Percentiles rank a stretch among this genome's conserved stretches.
Conservation (phyloP, 1,140 invertebrate species). For the Drosophila kanapiae region DNA sequence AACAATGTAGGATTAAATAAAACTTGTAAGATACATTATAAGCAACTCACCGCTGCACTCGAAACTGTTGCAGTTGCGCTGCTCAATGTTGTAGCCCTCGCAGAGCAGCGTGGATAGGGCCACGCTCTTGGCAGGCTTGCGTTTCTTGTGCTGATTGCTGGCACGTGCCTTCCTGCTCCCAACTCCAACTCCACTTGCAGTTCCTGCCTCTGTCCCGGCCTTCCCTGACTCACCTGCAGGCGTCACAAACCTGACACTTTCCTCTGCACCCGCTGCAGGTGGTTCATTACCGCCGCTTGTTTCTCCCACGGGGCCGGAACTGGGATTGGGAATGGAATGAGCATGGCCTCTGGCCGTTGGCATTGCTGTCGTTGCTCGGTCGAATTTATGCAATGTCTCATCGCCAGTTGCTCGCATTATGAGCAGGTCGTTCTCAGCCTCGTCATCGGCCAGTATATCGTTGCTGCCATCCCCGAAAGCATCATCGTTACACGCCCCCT, state of each 20-base stretch:
- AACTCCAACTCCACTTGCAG: neutral
- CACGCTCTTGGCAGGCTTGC: conserved; percentile 69
- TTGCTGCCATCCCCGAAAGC: conserved; percentile 61
- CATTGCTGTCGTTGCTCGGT: conserved; percentile 28
- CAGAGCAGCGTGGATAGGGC: conserved; percentile 77
- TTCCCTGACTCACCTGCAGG: conserved; percentile 1
- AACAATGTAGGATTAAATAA: no score
- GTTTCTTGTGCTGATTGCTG: conserved; percentile 71
- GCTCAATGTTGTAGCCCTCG: conserved; percentile 85
- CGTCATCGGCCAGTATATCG: conserved; percentile 58
- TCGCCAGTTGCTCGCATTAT: conserved; percentile 58
- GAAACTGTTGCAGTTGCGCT: conserved; percentile 84
- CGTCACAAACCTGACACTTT: conserved; percentile 72
- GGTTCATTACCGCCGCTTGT: conserved; percentile 71
- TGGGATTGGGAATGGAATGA: conserved; percentile 6
- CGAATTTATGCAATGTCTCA: conserved; percentile 56
- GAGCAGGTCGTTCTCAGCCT: conserved; percentile 44
- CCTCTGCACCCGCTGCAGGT: conserved; percentile 5
- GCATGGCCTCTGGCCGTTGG: conserved; percentile 12
- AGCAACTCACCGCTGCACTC: conserved; percentile 77
- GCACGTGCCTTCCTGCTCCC: conserved; percentile 63
- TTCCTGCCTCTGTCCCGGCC: neutral
- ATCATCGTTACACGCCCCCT: conserved; percentile 67
- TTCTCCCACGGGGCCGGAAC: conserved; percentile 25
- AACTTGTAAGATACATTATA: no score